Evolutionary conservation across 1,140 invertebrate species (phyloP).

Genomic region (Drosophila busckii): DNA sequence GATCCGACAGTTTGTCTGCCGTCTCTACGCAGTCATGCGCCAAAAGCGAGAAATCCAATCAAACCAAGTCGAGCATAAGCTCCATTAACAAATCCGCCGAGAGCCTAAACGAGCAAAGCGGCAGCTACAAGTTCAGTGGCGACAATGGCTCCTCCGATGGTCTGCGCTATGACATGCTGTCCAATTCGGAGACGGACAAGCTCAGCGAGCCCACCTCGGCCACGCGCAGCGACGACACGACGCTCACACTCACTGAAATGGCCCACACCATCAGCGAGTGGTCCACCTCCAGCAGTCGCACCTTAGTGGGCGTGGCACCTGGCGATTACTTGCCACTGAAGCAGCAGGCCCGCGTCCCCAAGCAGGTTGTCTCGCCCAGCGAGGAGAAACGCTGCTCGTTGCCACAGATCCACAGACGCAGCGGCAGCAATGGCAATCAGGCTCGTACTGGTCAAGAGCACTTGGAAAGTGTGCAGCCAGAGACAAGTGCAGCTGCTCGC

Average conservation of each 20-base stretch:
- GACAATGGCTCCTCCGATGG: slow-evolving; percentile 77
- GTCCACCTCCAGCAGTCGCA: slow-evolving; percentile 83
- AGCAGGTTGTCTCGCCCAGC: slow-evolving; percentile 54
- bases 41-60: slow-evolving; percentile 83
- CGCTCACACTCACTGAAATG: slow-evolving; percentile 80
- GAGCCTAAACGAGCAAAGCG: slow-evolving; percentile 73
- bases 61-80: slow-evolving; percentile 80
- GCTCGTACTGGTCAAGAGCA: slow-evolving; percentile 36
- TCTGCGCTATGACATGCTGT: slow-evolving; percentile 81
- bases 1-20: slow-evolving; percentile 82
- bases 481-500: slow-evolving; percentile 61
- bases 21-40: slow-evolving; percentile 81
- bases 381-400: slow-evolving; percentile 65
- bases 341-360: slow-evolving; percentile 47
- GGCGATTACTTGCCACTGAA: slow-evolving; percentile 74
- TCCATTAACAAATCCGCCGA: slow-evolving; percentile 78
- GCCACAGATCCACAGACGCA: slow-evolving; percentile 65
- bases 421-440: slow-evolving; percentile 67
- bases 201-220: slow-evolving; percentile 80
- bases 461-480: slow-evolving; percentile 15
- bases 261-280: slow-evolving; percentile 83
- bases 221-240: slow-evolving; percentile 82
- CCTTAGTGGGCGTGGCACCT: slow-evolving; percentile 80
- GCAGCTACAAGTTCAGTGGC: slow-evolving; percentile 73
- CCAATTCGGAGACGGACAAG: slow-evolving; percentile 81